phyloP scores from a whole-genome alignment of 2,797 vertebrate genomes.

The Gobio occitaniae region DNA sequence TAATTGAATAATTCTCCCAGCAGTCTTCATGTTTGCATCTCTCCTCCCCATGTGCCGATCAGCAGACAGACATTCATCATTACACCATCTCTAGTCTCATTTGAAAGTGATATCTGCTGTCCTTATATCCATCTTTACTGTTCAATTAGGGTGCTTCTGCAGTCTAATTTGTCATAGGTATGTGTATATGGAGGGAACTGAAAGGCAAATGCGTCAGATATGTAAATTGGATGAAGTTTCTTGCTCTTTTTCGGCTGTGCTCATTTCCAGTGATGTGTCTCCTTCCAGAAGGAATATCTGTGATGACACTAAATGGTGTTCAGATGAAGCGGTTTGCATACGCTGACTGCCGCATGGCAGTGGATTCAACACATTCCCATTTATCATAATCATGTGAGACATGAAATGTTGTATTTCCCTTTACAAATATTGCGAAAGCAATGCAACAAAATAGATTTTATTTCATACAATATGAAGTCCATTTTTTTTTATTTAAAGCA shows the following conservation, averaged over 20 bases:
- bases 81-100: slow-evolving; percentile 16
- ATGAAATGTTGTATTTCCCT: background rate
- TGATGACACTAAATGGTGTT: slow-evolving; percentile 17
- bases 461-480: no score
- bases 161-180: background rate
- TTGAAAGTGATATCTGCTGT: background rate
- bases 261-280: slow-evolving; percentile 14
- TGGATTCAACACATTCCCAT: background rate
- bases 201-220: background rate
- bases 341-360: background rate
- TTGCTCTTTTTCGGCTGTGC: background rate
- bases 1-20: slow-evolving; percentile 59
- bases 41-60: background rate
- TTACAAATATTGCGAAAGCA: background rate
- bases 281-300: slow-evolving; percentile 5
- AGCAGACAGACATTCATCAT: slow-evolving; percentile 46
- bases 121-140: background rate
- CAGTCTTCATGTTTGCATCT: slow-evolving; percentile 16
- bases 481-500: no score
- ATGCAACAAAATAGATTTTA: background rate
- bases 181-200: no score
- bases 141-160: background rate
- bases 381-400: background rate
- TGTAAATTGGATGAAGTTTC: background rate
- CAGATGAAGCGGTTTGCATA: slow-evolving; percentile 21